Conservation (phyloP, 2,113 vertebrate genomes). For the Calidris pygmaea region DNA sequence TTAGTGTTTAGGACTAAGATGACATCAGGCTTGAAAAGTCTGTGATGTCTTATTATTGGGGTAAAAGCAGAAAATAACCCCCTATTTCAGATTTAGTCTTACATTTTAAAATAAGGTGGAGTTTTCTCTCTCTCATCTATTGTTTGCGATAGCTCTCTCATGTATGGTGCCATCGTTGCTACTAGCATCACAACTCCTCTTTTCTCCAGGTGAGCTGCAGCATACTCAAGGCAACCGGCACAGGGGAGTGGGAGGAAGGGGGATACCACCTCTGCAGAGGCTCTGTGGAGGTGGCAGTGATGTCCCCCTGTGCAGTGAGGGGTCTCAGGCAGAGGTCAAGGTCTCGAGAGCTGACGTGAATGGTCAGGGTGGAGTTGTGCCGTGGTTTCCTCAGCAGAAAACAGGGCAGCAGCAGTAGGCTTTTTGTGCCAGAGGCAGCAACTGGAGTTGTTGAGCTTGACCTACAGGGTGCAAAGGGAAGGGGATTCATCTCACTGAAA, state of each 20-base stretch:
- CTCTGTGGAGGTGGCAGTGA: accelerated
- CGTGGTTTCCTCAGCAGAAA: not conserved
- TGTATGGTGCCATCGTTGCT: not conserved
- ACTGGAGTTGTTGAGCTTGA: not conserved
- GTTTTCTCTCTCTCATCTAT: not conserved
- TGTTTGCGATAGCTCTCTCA: not conserved
- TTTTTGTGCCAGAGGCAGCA: not conserved
- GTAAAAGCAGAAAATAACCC: not conserved
- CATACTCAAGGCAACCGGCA: accelerated
- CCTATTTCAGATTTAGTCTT: not conserved
- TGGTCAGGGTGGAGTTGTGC: not conserved
- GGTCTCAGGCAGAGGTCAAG: not conserved
- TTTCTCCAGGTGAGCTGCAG: not conserved
- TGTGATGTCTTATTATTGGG: not conserved
- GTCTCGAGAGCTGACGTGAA: not conserved
- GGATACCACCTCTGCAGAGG: accelerated
- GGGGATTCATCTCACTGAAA: not conserved
- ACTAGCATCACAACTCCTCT: not conserved
- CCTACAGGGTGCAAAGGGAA: not conserved
- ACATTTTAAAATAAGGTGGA: not conserved
- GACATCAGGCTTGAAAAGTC: not conserved
- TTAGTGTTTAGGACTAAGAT: not conserved
- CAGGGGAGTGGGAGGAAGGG: not conserved
- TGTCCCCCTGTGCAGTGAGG: not conserved
- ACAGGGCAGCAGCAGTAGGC: not conserved